Conservation (phyloP, 2,888 invertebrate species). For the Prosapia bicincta region DNA sequence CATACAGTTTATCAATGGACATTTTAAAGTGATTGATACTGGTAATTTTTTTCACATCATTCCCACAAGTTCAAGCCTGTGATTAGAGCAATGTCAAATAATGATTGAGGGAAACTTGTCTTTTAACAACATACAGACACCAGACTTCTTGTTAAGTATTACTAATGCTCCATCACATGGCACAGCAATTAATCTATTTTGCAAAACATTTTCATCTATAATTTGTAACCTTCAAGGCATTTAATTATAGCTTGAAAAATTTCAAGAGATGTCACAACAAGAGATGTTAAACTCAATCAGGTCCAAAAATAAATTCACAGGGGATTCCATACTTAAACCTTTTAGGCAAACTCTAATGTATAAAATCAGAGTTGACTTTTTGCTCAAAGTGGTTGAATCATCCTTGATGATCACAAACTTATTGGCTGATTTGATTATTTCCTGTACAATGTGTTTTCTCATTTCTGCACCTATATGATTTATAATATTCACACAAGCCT, state of each 20-base stretch:
- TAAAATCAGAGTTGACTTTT: not conserved
- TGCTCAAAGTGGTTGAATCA: conserved; percentile 3
- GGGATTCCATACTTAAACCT: not conserved
- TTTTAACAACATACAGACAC: conserved; percentile 8
- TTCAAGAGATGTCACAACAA: not conserved
- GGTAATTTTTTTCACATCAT: not conserved
- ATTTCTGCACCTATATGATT: conserved; percentile 15
- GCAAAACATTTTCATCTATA: not conserved
- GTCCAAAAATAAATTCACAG: not conserved
- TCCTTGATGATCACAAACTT: not conserved
- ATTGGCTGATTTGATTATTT: not conserved
- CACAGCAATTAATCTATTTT: conserved; percentile 7
- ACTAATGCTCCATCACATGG: conserved; percentile 15
- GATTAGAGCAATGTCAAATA: not conserved
- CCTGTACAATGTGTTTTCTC: conserved; percentile 14
- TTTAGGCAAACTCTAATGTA: not conserved
- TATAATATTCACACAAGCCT: conserved; percentile 10
- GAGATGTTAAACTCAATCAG: not conserved
- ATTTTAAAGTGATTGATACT: not conserved
- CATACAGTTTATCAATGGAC: not conserved
- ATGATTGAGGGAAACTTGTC: not conserved
- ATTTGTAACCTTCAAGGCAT: conserved; percentile 12
- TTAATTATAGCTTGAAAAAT: no score
- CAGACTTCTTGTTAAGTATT: conserved; percentile 14
- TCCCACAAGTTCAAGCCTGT: not conserved